These are phyloP conservation scores for Tethya wilhelma DNA, from an alignment of 37 sponge, comb jelly and placozoan genomes.

Conservation along the genomic window DNA sequence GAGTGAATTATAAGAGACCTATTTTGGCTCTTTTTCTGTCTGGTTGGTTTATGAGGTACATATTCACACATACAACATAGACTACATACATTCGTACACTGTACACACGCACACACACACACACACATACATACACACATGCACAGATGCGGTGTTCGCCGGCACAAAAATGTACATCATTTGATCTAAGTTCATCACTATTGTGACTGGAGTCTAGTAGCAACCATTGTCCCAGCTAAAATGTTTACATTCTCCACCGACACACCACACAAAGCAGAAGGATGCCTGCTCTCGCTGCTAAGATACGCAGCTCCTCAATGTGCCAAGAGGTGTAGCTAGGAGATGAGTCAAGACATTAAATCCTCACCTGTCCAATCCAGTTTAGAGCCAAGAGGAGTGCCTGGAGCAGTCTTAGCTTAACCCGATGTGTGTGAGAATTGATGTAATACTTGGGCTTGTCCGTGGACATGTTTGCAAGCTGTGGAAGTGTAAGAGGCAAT, in stretches of 20 bases:
- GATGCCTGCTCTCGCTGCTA: too few relatives aligned
- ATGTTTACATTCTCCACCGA: neutral
- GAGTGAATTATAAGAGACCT: too few relatives aligned
- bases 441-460: slow-evolving; percentile 59
- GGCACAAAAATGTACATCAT: too few relatives aligned
- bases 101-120: neutral
- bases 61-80: neutral
- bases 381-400: slow-evolving; percentile 38
- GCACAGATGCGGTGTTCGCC: neutral
- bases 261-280: slow-evolving; percentile 1
- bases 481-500: neutral
- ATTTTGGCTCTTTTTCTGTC: too few relatives aligned
- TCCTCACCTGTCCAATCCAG: slow-evolving; percentile 25
- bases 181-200: too few relatives aligned
- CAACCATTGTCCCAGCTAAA: neutral
- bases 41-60: neutral
- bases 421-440: slow-evolving; percentile 67
- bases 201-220: neutral
- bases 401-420: slow-evolving; percentile 68
- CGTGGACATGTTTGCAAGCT: slow-evolving; percentile 18
- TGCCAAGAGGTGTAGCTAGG: too few relatives aligned
- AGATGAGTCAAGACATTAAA: too few relatives aligned
- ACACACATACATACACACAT: neutral
- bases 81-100: neutral
- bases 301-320: too few relatives aligned